Conservation (phyloP, 2,888 invertebrate species). For the Bombylius discolor region DNA sequence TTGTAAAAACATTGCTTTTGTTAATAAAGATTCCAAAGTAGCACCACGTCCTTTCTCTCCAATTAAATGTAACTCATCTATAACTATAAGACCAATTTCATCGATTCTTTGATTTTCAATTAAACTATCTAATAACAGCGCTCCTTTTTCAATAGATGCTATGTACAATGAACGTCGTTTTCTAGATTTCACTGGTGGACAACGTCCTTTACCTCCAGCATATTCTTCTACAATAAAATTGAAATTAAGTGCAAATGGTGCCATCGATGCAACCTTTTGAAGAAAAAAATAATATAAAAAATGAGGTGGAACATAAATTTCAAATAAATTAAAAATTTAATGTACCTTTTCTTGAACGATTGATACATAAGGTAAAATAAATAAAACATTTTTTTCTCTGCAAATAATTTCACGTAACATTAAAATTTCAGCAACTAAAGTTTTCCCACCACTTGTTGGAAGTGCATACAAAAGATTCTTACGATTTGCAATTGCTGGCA, state of each 20-base stretch:
- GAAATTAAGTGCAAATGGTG: conserved; percentile 75
- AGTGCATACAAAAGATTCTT: conserved; percentile 82
- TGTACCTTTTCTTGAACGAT: conserved; percentile 92
- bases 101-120: conserved; percentile 61
- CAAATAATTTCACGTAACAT: conserved; percentile 77
- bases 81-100: conserved; percentile 65
- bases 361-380: conserved; percentile 88
- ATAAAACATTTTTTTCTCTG: conserved; percentile 66
- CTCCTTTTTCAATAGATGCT: conserved; percentile 90
- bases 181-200: conserved; percentile 66
- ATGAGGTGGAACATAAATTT: no score
- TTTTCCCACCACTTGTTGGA: conserved; percentile 96
- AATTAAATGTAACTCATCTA: conserved; percentile 89
- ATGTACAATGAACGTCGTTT: conserved; percentile 70
- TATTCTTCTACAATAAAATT: conserved; percentile 91
- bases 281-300: neutral
- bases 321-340: neutral
- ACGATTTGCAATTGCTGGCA: conserved; percentile 56
- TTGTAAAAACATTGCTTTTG: conserved; percentile 60
- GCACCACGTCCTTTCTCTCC: conserved; percentile 80
- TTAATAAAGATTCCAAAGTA: conserved; percentile 66
- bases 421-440: conserved; percentile 88
- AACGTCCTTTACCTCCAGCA: conserved; percentile 81
- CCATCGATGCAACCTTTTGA: conserved; percentile 39
- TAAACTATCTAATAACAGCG: conserved; percentile 71